Evolutionary conservation across 1,140 invertebrate species (phyloP).

Genomic region (Psix sp.): DNA sequence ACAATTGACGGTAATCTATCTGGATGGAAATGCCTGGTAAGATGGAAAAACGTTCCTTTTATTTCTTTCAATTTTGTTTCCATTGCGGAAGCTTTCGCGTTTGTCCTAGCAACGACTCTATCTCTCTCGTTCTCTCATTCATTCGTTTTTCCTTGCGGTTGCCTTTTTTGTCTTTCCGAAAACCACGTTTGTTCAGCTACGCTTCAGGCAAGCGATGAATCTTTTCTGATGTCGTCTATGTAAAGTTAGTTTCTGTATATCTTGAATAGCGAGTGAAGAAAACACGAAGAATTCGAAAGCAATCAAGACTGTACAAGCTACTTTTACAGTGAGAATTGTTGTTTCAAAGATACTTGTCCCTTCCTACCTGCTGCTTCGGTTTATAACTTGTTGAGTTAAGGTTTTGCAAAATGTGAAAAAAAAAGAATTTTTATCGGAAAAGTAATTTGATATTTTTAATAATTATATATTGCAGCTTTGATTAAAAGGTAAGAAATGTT

Average conservation of each 20-base stretch:
- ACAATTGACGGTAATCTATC: constrained; percentile 59
- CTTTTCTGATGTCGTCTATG: constrained; percentile 54
- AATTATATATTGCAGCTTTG: too few species aligned
- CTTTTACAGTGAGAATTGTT: constrained; percentile 28
- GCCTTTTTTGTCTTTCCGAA: constrained; percentile 22
- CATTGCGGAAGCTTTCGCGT: constrained; percentile 43
- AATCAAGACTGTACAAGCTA: constrained; percentile 56
- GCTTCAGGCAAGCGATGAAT: constrained; percentile 56
- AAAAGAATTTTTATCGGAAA: constrained; percentile 3
- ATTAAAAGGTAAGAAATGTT: too few species aligned
- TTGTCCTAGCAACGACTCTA: constrained; percentile 11
- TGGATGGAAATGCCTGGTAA: constrained; percentile 58
- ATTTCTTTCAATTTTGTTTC: constrained; percentile 59
- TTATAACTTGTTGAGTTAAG: constrained; percentile 26
- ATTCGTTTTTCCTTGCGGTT: not conserved
- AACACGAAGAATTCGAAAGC: constrained; percentile 55
- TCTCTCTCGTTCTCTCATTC: not conserved
- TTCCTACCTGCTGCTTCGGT: not conserved
- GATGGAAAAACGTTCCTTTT: constrained; percentile 53
- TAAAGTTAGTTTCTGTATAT: constrained; percentile 53
- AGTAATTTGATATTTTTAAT: too few species aligned
- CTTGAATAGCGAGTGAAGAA: constrained; percentile 46
- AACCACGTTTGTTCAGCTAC: constrained; percentile 49
- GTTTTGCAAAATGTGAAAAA: too few species aligned
- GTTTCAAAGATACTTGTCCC: constrained; percentile 22